Base-by-base conservation (phyloP, 2,113 vertebrate species). In the Amphiprion ocellaris region DNA sequence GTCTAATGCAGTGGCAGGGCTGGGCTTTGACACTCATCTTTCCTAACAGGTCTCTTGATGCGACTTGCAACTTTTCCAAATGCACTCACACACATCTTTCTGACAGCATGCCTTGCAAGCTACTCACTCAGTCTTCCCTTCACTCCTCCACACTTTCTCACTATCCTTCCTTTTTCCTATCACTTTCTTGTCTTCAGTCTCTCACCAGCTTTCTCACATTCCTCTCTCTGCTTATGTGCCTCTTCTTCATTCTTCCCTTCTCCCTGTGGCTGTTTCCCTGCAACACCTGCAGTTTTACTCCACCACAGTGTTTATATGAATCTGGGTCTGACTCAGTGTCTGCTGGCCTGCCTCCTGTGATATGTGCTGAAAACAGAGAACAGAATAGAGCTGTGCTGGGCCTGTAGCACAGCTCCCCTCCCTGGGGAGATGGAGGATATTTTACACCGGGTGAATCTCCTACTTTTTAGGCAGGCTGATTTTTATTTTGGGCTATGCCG, bases 41-140 rank as follows among this genome's bases (percentile, higher is more conserved):
- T 84, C 21, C 62, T 89, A 91, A 92, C 87, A 88, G 90, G 80
- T 87, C 91, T 89, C 86, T 82, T 79, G 87, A 88, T 91, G 81
- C 46, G 46, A 81, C 83, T 78, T 74, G 50, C 66, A 61, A 75
- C 79, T 73, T 77, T 84, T 82, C 58, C 66, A 67, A 77, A 81
- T 54, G 58, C 56, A 66, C 61, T 61, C 65, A 64, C 66, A 62
- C 71, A 62, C 81, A 77, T 83, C 64, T 81, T 70, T 14, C 66
- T 83, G 82, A 87, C 88, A 89, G 75, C 64, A 15, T 50, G 58
- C 61, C 58, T 14, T 30, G 64, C 72, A 26, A 54, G 56, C 46
- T 60, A n/a, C 62, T 81, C 54, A 19, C 58, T 78, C 61, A 41
- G 21, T 21, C 53, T 23, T 44, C 19, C 68, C 78, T 23, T 59